These are phyloP conservation scores for Cheilosia scutellata DNA, from an alignment of 2,888 invertebrate species.

Conservation along the genomic window DNA sequence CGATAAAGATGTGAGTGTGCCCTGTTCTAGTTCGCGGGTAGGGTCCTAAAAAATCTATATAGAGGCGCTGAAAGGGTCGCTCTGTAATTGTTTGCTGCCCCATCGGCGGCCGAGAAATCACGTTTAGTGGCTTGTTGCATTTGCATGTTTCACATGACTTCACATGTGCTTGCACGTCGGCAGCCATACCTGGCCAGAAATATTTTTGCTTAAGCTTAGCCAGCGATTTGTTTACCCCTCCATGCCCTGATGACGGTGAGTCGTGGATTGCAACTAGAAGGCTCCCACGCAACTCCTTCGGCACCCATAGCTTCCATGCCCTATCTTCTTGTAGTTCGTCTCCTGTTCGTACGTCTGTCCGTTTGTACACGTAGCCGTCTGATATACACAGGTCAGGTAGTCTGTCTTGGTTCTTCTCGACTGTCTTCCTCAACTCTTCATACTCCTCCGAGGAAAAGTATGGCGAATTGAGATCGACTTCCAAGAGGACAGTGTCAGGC, in stretches of 20 bases:
- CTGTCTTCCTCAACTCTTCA: too few species aligned
- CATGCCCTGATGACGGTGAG: too few species aligned
- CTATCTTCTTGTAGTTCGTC: background rate
- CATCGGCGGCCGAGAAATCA: conserved; percentile 29
- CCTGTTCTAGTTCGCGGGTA: conserved; percentile 49
- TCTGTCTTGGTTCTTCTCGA: background rate
- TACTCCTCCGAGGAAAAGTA: too few species aligned
- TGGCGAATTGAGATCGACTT: background rate
- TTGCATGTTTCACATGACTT: background rate
- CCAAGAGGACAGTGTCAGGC: background rate
- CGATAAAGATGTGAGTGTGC: conserved; percentile 32
- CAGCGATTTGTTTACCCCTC: too few species aligned
- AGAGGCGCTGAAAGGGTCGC: conserved; percentile 43
- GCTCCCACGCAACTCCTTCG: too few species aligned
- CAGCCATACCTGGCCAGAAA: background rate
- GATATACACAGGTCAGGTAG: background rate
- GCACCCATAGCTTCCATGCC: too few species aligned
- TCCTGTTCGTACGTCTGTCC: background rate
- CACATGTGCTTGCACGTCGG: background rate
- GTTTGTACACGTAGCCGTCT: background rate
- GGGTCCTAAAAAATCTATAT: conserved; percentile 54
- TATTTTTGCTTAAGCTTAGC: too few species aligned
- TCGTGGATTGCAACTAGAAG: background rate
- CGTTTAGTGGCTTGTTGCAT: background rate
- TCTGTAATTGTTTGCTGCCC: conserved; percentile 7